phyloP scores from a whole-genome alignment of 2,888 invertebrate genomes.

The Athalia rosae region DNA sequence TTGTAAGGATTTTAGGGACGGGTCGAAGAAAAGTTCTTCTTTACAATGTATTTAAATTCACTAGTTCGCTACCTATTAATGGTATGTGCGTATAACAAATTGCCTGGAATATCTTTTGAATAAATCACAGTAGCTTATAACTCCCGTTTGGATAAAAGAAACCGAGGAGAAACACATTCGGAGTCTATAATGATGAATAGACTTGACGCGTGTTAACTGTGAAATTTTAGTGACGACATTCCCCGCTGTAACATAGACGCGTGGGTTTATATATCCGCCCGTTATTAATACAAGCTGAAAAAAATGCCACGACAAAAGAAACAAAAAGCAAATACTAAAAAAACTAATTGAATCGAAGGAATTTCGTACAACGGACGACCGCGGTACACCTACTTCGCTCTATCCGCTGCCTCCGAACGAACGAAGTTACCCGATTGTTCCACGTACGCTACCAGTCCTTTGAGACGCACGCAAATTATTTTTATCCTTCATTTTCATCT shows the following conservation, averaged over 20 bases:
- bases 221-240: constrained; percentile 17
- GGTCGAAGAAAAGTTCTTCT: neutral
- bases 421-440: no score
- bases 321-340: neutral
- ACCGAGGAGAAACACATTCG: neutral
- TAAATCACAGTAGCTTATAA: constrained; percentile 28
- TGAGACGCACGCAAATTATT: no score
- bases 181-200: constrained; percentile 32
- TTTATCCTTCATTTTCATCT: no score
- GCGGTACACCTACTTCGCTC: no score
- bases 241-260: neutral
- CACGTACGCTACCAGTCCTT: no score
- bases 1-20: constrained; percentile 18
- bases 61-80: constrained; percentile 8
- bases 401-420: no score
- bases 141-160: neutral
- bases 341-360: neutral
- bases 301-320: neutral
- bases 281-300: neutral
- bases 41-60: constrained; percentile 19
- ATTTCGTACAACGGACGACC: no score
- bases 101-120: constrained; percentile 29
- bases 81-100: constrained; percentile 34
- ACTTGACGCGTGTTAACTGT: constrained; percentile 17
- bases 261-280: constrained; percentile 2